phyloP scores from a whole-genome alignment of 2,113 vertebrate species.

The Trogon melanurus region DNA sequence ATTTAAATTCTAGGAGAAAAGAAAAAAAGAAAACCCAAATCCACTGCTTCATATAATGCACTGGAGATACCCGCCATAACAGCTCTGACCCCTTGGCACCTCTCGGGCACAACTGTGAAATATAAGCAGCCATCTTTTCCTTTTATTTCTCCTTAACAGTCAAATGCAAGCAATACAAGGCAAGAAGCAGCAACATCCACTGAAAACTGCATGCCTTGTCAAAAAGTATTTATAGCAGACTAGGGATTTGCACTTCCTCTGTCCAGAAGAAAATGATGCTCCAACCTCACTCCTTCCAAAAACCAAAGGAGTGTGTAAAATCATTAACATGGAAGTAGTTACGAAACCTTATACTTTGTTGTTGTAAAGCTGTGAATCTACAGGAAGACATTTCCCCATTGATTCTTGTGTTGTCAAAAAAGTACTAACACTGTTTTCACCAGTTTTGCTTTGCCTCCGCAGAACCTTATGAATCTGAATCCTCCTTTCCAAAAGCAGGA shows the following conservation, averaged over 20 bases:
- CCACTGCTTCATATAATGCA: neutral
- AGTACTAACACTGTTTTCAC: neutral
- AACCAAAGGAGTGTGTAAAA: neutral
- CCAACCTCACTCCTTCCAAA: neutral
- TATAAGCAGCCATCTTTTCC: neutral
- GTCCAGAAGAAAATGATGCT: neutral
- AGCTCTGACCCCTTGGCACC: neutral
- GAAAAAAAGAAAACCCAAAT: neutral
- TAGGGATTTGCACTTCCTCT: neutral
- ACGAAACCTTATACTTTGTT: neutral
- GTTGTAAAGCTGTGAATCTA: neutral
- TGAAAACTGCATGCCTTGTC: neutral
- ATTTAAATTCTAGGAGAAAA: neutral
- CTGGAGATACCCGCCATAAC: neutral
- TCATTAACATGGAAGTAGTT: neutral
- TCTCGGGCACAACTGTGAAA: neutral
- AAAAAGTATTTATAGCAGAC: neutral
- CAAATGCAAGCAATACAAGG: neutral
- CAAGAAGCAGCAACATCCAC: neutral
- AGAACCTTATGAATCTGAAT: neutral
- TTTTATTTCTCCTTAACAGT: constrained; percentile 26
- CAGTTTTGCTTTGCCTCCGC: neutral
- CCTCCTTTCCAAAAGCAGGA: neutral
- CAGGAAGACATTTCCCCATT: neutral
- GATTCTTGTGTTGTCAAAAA: neutral